These are phyloP conservation scores for Ibidorhyncha struthersii DNA, from an alignment of 2,113 vertebrate genomes.

Conservation along the genomic window DNA sequence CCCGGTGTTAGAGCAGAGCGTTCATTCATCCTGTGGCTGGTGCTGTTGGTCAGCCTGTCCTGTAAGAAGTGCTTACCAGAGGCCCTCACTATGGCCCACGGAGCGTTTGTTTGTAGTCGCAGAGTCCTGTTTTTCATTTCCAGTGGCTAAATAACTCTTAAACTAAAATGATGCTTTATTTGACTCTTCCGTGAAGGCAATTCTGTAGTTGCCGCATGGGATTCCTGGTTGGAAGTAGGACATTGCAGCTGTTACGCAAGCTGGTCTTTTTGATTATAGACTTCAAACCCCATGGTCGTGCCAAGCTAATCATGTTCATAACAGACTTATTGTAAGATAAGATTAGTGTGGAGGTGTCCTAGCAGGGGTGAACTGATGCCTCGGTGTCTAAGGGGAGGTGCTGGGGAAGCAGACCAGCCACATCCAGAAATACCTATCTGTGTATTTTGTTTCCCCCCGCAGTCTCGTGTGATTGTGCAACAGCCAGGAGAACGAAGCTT, in stretches of 20 bases:
- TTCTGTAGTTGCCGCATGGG: neutral
- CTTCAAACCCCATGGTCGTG: neutral
- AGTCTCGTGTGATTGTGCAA: conserved; percentile 97
- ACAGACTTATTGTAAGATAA: neutral
- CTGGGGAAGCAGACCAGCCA: neutral
- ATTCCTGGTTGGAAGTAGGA: neutral
- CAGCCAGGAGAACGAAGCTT: conserved; percentile 94
- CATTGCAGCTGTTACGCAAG: neutral
- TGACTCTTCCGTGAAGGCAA: neutral
- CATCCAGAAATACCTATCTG: neutral
- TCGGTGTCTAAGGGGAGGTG: neutral
- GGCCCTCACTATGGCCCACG: neutral
- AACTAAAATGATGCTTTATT: neutral
- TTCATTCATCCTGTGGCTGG: fast-evolving
- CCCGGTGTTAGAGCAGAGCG: neutral
- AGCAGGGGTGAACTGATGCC: no score
- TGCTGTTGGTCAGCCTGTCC: neutral
- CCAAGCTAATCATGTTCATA: no score
- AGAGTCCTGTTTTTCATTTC: neutral
- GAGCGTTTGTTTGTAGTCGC: neutral
- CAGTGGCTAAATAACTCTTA: neutral
- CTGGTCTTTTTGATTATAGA: neutral
- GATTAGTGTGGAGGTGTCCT: neutral
- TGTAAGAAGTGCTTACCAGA: no score
- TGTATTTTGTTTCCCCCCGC: neutral